Conservation (phyloP, 2,888 invertebrate species). For the Chromoteleia sp. region DNA sequence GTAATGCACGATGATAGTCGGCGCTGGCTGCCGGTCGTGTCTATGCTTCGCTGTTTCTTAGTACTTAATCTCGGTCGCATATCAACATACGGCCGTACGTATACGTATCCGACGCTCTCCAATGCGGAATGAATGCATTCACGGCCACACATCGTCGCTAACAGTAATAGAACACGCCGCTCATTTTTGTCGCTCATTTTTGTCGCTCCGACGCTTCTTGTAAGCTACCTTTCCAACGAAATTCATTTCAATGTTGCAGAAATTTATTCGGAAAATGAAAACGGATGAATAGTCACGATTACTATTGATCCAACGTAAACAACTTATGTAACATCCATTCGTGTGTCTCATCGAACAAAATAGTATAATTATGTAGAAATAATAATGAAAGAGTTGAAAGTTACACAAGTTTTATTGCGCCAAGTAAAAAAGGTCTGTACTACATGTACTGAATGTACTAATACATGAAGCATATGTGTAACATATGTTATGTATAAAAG, state of each 20-base stretch:
- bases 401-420: too few relatives aligned
- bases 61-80: conserved; percentile 79
- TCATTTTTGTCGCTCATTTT: conserved; percentile 45
- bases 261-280: neutral
- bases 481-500: too few relatives aligned
- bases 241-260: conserved; percentile 13
- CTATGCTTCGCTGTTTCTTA: conserved; percentile 74
- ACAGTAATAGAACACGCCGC: conserved; percentile 44
- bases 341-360: too few relatives aligned
- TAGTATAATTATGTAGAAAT: too few relatives aligned
- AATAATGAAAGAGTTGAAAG: too few relatives aligned
- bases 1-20: conserved; percentile 62
- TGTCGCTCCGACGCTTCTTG: neutral
- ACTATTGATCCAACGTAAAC: too few relatives aligned
- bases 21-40: conserved; percentile 56
- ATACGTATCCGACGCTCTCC: conserved; percentile 43
- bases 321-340: too few relatives aligned
- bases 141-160: conserved; percentile 59
- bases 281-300: too few relatives aligned
- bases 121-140: conserved; percentile 63
- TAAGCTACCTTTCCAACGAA: conserved; percentile 14
- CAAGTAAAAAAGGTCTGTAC: too few relatives aligned
- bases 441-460: too few relatives aligned
- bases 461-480: too few relatives aligned
- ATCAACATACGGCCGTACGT: conserved; percentile 72